These are phyloP conservation scores for Noctua comes DNA, from an alignment of 2,888 invertebrate genomes.

Conservation along the genomic window DNA sequence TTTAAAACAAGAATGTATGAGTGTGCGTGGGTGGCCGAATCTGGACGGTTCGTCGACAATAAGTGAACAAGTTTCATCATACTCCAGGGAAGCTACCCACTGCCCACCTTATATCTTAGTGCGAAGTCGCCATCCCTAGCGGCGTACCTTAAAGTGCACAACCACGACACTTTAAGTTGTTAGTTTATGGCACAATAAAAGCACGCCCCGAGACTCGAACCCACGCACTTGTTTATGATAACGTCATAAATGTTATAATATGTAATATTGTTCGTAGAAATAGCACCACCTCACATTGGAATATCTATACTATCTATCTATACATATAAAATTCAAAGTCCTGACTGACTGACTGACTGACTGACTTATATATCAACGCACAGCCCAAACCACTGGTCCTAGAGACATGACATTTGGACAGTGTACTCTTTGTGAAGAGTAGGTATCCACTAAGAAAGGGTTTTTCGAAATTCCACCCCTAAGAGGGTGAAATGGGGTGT, in stretches of 20 bases:
- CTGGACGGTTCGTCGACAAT: background rate
- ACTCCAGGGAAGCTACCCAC: slow-evolving; percentile 3
- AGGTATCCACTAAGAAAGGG: no score
- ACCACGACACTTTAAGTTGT: slow-evolving; percentile 32
- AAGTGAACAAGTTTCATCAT: background rate
- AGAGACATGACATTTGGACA: no score
- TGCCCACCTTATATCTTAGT: background rate
- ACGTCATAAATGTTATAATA: slow-evolving; percentile 25
- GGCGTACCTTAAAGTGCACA: slow-evolving; percentile 26
- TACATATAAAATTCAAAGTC: no score
- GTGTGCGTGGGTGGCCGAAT: background rate
- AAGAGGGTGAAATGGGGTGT: no score
- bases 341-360: no score
- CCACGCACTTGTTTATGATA: slow-evolving; percentile 24
- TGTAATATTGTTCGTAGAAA: background rate
- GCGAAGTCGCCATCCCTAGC: slow-evolving; percentile 20
- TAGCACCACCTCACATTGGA: background rate
- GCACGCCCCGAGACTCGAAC: slow-evolving; percentile 13
- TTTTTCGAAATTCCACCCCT: no score
- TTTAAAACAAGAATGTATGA: background rate
- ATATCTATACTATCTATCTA: no score
- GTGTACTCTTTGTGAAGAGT: no score
- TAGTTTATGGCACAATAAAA: slow-evolving; percentile 50
- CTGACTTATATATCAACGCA: no score
- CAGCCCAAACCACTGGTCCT: no score